These are phyloP conservation scores for Seira musarum DNA, from an alignment of 2,888 invertebrate species.

Conservation along the genomic window DNA sequence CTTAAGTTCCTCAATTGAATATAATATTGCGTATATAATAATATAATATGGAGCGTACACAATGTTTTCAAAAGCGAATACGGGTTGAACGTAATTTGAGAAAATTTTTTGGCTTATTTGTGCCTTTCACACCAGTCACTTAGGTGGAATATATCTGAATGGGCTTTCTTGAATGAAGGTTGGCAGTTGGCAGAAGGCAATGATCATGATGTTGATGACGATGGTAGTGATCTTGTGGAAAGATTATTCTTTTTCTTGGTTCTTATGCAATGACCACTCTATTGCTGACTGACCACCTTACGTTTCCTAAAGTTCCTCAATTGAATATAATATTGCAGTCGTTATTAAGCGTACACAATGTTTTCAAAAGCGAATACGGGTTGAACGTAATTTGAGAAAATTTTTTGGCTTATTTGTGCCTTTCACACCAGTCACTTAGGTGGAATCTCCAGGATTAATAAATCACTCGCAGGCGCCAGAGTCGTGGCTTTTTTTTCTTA, in stretches of 20 bases:
- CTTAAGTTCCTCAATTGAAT: no score
- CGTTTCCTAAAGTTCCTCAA: no score
- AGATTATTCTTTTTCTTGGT: constrained; percentile 7
- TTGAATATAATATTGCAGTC: no score
- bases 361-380: no score
- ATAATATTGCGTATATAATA: no score
- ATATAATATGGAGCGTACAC: no score
- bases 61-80: no score
- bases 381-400: constrained; percentile 9
- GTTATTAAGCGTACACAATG: no score
- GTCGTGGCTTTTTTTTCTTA: constrained; percentile 43
- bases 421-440: neutral
- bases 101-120: constrained; percentile 4
- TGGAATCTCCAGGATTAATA: constrained; percentile 65
- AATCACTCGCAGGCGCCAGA: constrained; percentile 70
- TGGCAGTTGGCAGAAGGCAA: neutral
- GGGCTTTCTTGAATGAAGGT: no score
- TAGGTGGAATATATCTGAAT: no score
- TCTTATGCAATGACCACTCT: neutral
- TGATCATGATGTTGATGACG: constrained; percentile 15
- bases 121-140: no score
- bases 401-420: neutral
- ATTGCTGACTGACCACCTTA: neutral
- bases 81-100: neutral
- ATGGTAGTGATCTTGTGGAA: constrained; percentile 1